Percentiles rank a stretch among this genome's conserved stretches.
Conservation (phyloP, 2,888 invertebrate genomes). For the Mayetiola destructor region DNA sequence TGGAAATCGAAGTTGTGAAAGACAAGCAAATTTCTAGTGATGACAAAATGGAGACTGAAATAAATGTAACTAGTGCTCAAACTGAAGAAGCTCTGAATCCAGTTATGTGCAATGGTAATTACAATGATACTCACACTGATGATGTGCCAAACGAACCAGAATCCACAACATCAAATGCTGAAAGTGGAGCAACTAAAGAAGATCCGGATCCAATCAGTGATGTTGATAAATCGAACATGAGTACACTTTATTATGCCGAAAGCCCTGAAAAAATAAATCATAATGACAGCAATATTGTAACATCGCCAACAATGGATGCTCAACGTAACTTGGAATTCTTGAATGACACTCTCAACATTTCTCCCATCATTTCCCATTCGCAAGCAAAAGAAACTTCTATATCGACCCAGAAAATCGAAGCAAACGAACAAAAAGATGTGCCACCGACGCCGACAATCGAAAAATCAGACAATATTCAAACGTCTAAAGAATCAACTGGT, state of each 20-base stretch:
- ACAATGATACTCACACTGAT: background rate
- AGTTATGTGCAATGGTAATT: background rate
- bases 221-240: background rate
- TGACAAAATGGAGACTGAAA: background rate
- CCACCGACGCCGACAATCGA: background rate
- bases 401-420: background rate
- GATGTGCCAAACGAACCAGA: background rate
- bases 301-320: constrained; percentile 35
- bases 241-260: background rate
- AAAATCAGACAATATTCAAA: too few relatives aligned
- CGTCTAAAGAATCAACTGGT: too few relatives aligned
- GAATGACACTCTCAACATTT: constrained; percentile 44
- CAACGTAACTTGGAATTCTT: constrained; percentile 41
- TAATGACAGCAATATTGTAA: constrained; percentile 22
- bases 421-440: background rate
- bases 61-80: too few relatives aligned
- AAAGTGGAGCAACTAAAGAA: background rate
- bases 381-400: background rate
- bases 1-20: background rate
- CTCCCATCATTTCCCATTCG: constrained; percentile 36
- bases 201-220: background rate
- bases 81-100: background rate
- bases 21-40: background rate
- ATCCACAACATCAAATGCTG: background rate
- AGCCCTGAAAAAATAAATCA: background rate